These are phyloP conservation scores for Sardinella longiceps DNA, from an alignment of 2,797 vertebrate species.

Conservation along the genomic window DNA sequence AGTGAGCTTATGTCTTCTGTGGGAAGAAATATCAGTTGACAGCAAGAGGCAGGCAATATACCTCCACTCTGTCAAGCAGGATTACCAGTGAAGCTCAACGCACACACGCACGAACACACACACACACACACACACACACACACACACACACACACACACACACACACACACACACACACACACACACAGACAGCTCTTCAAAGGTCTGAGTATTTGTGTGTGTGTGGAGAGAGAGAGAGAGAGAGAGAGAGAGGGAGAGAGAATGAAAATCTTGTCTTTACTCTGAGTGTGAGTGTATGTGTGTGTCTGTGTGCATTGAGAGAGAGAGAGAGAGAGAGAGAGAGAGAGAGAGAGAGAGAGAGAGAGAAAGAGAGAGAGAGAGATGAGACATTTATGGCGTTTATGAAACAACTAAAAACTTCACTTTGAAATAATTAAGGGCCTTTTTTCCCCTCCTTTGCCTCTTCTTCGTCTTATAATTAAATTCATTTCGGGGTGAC, in stretches of 20 bases:
- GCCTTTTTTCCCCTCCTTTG: neutral
- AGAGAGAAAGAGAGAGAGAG: neutral
- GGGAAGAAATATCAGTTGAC: constrained; percentile 38
- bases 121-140: neutral
- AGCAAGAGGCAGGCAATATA: constrained; percentile 35
- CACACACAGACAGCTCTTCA: neutral
- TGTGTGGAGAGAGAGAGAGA: too few species aligned
- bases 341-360: too few species aligned
- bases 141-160: neutral
- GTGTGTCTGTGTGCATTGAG: too few species aligned
- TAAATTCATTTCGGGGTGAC: neutral
- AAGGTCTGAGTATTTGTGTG: neutral
- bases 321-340: too few species aligned
- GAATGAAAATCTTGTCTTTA: too few species aligned
- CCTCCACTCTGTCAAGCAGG: constrained; percentile 39
- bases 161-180: neutral
- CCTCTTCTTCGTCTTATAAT: neutral
- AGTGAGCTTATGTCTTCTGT: neutral
- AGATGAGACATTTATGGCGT: neutral
- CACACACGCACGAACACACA: neutral
- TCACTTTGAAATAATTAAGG: constrained; percentile 17
- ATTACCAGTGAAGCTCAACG: constrained; percentile 40
- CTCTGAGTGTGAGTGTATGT: too few species aligned
- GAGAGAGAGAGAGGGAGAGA: neutral
- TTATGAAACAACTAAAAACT: constrained; percentile 12